Percentiles rank a stretch among this genome's conserved stretches.
These are phyloP conservation scores for Ctenochaetus hawaiiensis DNA, from an alignment of 2,797 vertebrate species.

Conservation along the genomic window DNA sequence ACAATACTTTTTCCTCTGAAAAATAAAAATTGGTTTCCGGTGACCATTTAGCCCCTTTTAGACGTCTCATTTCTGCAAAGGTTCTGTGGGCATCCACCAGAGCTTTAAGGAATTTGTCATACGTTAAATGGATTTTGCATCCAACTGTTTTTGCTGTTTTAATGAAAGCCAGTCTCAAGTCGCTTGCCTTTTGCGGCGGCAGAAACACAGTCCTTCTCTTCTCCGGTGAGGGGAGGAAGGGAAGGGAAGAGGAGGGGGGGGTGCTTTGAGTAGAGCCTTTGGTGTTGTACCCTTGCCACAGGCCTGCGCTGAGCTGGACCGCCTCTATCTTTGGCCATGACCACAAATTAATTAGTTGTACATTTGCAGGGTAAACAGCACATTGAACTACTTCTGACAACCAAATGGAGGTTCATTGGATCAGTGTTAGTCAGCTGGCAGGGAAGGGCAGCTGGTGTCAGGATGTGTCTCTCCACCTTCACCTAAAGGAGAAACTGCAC, in stretches of 20 bases:
- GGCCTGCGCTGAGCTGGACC: constrained; percentile 69
- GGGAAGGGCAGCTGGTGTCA: constrained; percentile 59
- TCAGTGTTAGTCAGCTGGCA: constrained; percentile 64
- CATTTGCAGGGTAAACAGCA: constrained; percentile 77
- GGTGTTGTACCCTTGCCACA: constrained; percentile 71
- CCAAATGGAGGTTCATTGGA: constrained; percentile 61
- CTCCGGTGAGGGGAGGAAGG: constrained; percentile 32
- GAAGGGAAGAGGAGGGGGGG: constrained; percentile 17
- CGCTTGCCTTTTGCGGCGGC: constrained; percentile 45
- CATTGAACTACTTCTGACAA: constrained; percentile 66
- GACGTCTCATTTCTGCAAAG: constrained; percentile 1
- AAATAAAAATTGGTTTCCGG: background rate
- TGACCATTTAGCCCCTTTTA: background rate
- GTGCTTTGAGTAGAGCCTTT: constrained; percentile 50
- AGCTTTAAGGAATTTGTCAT: constrained; percentile 6
- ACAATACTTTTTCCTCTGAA: background rate
- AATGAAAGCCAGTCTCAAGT: constrained; percentile 43
- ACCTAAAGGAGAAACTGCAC: constrained; percentile 24
- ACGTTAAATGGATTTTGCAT: constrained; percentile 36
- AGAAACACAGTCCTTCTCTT: constrained; percentile 61
- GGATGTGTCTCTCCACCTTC: constrained; percentile 37
- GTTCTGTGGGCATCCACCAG: no score
- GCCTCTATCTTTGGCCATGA: constrained; percentile 65
- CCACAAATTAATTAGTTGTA: constrained; percentile 75
- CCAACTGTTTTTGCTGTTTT: constrained; percentile 27